Percentiles rank a stretch among this genome's conserved stretches.
Evolutionary conservation across 2,888 invertebrate species (phyloP).

Genomic region (Lepidochitona cinerea): DNA sequence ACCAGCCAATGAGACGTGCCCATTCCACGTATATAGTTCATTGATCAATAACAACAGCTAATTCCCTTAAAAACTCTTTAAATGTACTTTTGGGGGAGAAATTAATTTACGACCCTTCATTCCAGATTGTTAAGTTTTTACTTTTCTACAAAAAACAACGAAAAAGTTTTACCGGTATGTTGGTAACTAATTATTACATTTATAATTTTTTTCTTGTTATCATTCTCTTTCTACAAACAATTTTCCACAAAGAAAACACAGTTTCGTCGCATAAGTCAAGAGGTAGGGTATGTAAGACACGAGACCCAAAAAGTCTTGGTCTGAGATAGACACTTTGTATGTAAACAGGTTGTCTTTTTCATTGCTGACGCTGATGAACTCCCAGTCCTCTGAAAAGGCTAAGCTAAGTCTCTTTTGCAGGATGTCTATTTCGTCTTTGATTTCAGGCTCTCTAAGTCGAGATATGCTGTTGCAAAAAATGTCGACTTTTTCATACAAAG

Average conservation of each 20-base stretch:
- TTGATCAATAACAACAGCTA: too few relatives aligned
- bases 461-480: slow-evolving; percentile 50
- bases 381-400: slow-evolving; percentile 47
- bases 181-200: too few relatives aligned
- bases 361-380: slow-evolving; percentile 54
- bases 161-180: too few relatives aligned
- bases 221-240: slow-evolving; percentile 51
- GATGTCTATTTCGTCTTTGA: slow-evolving; percentile 51
- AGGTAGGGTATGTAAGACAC: slow-evolving; percentile 59
- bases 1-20: too few relatives aligned
- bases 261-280: slow-evolving; percentile 43
- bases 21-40: too few relatives aligned
- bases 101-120: too few relatives aligned
- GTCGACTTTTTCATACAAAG: slow-evolving; percentile 44
- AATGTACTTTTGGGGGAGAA: too few relatives aligned
- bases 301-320: slow-evolving; percentile 54
- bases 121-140: too few relatives aligned
- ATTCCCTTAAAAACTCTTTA: too few relatives aligned
- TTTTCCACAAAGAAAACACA: slow-evolving; percentile 53
- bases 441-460: slow-evolving; percentile 50
- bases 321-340: slow-evolving; percentile 55
- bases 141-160: too few relatives aligned
- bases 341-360: slow-evolving; percentile 60
- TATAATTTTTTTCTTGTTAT: too few relatives aligned
- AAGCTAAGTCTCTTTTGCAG: slow-evolving; percentile 44